Conservation (phyloP, 2,113 vertebrate species). For the Sinocyclocheilus rhinocerous region DNA sequence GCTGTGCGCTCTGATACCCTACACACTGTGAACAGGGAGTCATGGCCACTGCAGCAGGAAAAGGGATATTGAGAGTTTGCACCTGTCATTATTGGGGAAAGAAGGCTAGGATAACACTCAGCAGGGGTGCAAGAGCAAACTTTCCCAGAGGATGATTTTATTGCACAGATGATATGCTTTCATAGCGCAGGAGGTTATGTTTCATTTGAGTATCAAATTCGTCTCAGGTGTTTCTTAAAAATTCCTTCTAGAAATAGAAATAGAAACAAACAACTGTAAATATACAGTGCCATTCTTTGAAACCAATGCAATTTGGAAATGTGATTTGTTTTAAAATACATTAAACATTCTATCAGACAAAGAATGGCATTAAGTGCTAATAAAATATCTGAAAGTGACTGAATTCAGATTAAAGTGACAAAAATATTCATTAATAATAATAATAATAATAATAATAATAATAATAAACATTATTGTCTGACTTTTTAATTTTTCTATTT, state of each 20-base stretch:
- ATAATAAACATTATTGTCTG: not conserved
- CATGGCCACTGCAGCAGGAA: conserved; percentile 20
- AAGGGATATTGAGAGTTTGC: conserved; percentile 24
- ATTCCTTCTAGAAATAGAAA: not conserved
- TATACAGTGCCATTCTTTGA: not conserved
- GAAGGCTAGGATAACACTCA: conserved; percentile 20
- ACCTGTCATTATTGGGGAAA: conserved; percentile 28
- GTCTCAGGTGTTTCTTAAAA: conserved; percentile 7
- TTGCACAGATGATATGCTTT: not conserved
- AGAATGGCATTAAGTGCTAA: not conserved
- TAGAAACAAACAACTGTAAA: not conserved
- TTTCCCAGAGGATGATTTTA: not conserved
- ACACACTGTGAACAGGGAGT: conserved; percentile 14
- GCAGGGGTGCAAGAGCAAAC: not conserved
- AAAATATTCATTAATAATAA: not conserved
- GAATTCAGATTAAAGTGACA: not conserved
- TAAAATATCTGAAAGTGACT: too few species aligned
- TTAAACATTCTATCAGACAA: not conserved
- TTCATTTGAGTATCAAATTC: not conserved
- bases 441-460: conserved; percentile 8
- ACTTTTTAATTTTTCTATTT: not conserved
- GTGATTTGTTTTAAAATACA: not conserved
- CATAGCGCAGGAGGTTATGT: not conserved
- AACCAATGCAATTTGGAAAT: not conserved
- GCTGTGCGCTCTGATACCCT: conserved; percentile 10